Evolutionary conservation across 2,888 invertebrate genomes (phyloP), one percentile per base, ranked within the genome.

Genomic region (Macropis europaea): DNA sequence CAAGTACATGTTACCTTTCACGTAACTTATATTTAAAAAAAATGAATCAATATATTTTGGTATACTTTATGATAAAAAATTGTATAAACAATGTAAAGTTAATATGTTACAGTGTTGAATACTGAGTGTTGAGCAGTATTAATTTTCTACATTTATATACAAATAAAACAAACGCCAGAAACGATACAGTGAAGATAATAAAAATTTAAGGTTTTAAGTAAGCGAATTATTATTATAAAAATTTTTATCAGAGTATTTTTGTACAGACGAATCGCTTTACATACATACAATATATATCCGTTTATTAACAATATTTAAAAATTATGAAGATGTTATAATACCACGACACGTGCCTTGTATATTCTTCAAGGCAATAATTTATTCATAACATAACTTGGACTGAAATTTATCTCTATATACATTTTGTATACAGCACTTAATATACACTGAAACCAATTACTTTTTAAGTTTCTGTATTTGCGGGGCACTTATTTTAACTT

Each of bases 401-500:
- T 0, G 3, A 40, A 53, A 45, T 30, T 6, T 45, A n/a, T 22
- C 11, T 56, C n/a, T 57, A 62, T 50, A 28, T 62, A 62, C 45
- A 62, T 36, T 40, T 57, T 62, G 24, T 56, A 47, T 13, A 30
- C 30, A 38, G 11, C 7, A 7, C 2, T 47, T 30, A 42, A 30
- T 45, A 28, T 36, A 13, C 9, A 43, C 13, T 36, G 1, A 1
- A 15, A 9, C 22, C 2, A 15, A n/a, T 71, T 43, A 81, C 28
- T 81, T 95, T 85, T 92, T 94, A 69, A 93, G 90, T 80, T 93
- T 94, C 86, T 94, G 95, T 69, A 96, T 89, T 86, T 95, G 95
- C 0, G 97, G 97, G 1, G 97, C 96, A 1, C 97, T 97, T 38
- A 99, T 91, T 90, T 99, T 99, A 0, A 99, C 98, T 91, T 98